phyloP scores from a whole-genome alignment of 2,113 vertebrate genomes.

The Morphnarchus princeps region DNA sequence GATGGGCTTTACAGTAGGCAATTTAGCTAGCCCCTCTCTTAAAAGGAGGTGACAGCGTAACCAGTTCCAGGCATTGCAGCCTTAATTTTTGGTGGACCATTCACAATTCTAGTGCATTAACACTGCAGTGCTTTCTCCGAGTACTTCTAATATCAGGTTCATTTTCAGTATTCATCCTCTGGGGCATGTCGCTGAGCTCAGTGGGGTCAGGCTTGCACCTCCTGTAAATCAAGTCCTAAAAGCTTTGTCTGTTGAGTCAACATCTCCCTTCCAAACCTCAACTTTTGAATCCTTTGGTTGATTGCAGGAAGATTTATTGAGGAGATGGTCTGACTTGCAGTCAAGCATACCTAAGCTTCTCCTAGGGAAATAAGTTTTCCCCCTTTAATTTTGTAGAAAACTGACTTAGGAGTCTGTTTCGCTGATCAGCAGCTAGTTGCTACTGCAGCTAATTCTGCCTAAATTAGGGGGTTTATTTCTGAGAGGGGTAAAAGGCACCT shows the following conservation, averaged over 20 bases:
- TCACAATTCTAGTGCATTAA: background rate
- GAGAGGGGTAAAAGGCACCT: background rate
- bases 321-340: background rate
- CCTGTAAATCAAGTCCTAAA: background rate
- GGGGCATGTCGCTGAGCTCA: background rate
- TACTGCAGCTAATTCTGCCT: background rate
- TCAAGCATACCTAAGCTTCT: background rate
- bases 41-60: background rate
- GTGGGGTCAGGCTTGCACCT: background rate
- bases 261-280: background rate
- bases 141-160: background rate
- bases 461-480: background rate
- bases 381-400: background rate
- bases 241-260: background rate
- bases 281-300: background rate
- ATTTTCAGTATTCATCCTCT: background rate
- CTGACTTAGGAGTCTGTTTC: background rate
- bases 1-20: background rate
- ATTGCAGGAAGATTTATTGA: background rate
- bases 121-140: rapidly evolving
- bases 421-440: background rate
- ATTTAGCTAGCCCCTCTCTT: background rate
- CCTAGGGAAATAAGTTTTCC: background rate
- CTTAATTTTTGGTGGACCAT: background rate
- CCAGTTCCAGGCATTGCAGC: background rate